A percentile compares a stretch with the other conserved stretches of the same genome.
Evolutionary conservation across 2,888 invertebrate species (phyloP).

Genomic region (Hypselothyrea guttata): DNA sequence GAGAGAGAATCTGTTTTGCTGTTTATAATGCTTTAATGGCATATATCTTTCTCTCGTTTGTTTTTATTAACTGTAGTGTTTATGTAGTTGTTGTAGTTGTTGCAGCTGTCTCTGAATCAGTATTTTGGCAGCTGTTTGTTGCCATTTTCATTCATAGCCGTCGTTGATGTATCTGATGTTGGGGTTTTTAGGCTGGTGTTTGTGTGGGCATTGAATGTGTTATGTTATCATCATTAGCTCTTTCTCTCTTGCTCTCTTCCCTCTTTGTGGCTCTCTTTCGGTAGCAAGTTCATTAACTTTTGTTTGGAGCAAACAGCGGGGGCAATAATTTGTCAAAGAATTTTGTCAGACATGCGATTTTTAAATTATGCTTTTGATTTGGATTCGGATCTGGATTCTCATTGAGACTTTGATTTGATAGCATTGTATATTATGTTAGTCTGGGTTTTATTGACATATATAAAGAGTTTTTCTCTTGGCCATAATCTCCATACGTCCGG

Average conservation of each 20-base stretch:
- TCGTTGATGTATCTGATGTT: constrained; percentile 16
- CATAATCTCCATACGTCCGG: constrained; percentile 47
- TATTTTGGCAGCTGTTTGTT: constrained; percentile 34
- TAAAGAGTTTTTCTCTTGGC: constrained; percentile 16
- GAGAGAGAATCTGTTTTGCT: constrained; percentile 32
- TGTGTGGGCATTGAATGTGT: constrained; percentile 36
- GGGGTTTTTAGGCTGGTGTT: constrained; percentile 19
- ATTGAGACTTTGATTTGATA: constrained; percentile 26
- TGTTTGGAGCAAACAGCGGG: constrained; percentile 44
- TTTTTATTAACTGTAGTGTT: constrained; percentile 41
- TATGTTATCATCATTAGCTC: constrained; percentile 64
- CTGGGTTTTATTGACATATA: constrained; percentile 40
- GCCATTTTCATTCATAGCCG: constrained; percentile 66
- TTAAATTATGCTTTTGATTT: constrained; percentile 59
- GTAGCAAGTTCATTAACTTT: constrained; percentile 72
- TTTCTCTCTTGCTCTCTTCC: constrained; percentile 44
- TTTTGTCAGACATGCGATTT: constrained; percentile 70
- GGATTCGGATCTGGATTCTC: constrained; percentile 24
- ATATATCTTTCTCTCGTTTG: constrained; percentile 30
- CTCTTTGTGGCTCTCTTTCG: constrained; percentile 29
- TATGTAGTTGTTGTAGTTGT: constrained; percentile 29
- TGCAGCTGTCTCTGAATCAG: constrained; percentile 4
- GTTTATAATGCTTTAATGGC: constrained; percentile 57
- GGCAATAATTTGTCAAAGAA: constrained; percentile 69
- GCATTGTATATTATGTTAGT: constrained; percentile 18